Base-by-base conservation (phyloP, 37 sponge, comb jelly and placozoan genomes). In the Tethya wilhelma region DNA sequence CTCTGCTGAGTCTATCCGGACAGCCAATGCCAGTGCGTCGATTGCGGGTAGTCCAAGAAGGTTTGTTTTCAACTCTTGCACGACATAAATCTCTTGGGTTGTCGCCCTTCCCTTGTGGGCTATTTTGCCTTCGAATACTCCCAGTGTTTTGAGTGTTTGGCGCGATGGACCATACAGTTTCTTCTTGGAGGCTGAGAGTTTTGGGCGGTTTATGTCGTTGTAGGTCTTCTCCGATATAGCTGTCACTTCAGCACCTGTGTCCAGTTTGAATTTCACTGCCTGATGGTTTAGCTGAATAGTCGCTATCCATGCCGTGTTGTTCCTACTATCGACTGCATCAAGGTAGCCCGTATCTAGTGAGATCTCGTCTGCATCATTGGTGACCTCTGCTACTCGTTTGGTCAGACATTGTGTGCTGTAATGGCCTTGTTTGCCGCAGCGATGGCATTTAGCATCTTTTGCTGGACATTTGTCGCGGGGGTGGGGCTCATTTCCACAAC, bases 41-140 rank as follows among this genome's bases (percentile, higher is more conserved):
- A 74, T 74, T 66, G 79, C 79, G 25, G 79, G 79, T 4, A 78
- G 79, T 33, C 79, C 79, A 1, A 78, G 56, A 7, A 78, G 55
- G 49, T 78, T 66, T 5, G 79, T 78, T 37, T 66, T 64, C 36
- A 78, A 36, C 7, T 37, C 32, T 22, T 78, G 4, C 17, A 78
- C 67, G 11, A 78, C 79, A 45, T 33, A 78, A 53, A 42, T 38
- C 31, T 32, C 29, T 39, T 68, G 69, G 23, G 30, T 25, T 20
- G 43, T 31, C 55, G 56, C 39, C 34, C 20, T 53, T 20, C 34
- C 34, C 49, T 56, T 53, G 74, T 56, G 36, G 2, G 38, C 7
- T 6, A 74, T 19, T 4, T 2, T 74, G 2, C 59, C 36, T 33
- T 36, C 25, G 59, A 74, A 74, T 37, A 56, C 34, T 56, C 74